A percentile compares a stretch with the other conserved stretches of the same genome.
These are phyloP conservation scores for Bolinopsis microptera DNA, from an alignment of 37 sponge, comb jelly and placozoan species.

Conservation along the genomic window DNA sequence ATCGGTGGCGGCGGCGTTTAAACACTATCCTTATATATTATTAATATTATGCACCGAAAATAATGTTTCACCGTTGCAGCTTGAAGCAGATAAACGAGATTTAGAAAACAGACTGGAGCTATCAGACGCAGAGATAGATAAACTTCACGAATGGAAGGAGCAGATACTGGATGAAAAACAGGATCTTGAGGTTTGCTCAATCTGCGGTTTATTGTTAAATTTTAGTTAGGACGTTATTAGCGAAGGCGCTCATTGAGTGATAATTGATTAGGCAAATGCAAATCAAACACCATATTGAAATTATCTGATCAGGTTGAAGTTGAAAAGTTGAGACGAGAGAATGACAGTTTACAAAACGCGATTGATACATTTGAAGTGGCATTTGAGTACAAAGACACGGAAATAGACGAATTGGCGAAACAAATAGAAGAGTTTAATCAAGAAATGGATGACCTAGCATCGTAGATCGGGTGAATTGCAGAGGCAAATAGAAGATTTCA, in stretches of 20 bases:
- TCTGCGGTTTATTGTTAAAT: no score
- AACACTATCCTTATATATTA: no score
- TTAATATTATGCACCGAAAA: no score
- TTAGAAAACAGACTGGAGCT: constrained; percentile 19
- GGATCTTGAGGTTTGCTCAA: constrained; percentile 63
- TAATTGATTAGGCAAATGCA: no score
- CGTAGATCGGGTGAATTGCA: background rate
- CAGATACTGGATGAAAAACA: background rate
- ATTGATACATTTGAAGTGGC: constrained; percentile 59
- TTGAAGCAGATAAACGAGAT: constrained; percentile 52
- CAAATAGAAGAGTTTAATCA: constrained; percentile 41
- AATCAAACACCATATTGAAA: background rate
- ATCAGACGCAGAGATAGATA: background rate
- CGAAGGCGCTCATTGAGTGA: no score
- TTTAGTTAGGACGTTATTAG: no score
- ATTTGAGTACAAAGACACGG: constrained; percentile 56
- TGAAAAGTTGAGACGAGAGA: constrained; percentile 46
- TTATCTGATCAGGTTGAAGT: constrained; percentile 23
- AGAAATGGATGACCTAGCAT: constrained; percentile 19
- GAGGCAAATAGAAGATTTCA: constrained; percentile 23
- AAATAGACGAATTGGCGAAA: constrained; percentile 6
- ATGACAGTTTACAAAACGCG: constrained; percentile 54
- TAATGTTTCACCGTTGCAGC: no score
- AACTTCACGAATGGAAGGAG: constrained; percentile 44
- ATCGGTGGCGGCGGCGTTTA: no score